Conservation (phyloP, 2,888 invertebrate genomes). For the Magallana nippona region DNA sequence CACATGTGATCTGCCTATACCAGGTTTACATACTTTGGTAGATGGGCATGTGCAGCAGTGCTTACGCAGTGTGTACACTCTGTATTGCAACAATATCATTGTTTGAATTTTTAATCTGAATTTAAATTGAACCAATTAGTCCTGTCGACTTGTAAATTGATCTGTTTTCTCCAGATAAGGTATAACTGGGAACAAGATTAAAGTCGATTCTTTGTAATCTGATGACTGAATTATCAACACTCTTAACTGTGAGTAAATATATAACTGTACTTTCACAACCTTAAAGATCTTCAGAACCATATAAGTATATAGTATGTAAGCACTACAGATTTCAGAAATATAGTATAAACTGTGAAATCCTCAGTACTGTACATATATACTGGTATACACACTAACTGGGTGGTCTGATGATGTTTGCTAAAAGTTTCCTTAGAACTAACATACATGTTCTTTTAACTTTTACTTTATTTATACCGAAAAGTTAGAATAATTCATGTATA, state of each 20-base stretch:
- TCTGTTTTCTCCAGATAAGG: slow-evolving; percentile 14
- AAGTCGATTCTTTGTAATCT: background rate
- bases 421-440: too few species aligned
- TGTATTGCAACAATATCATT: background rate
- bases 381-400: too few species aligned
- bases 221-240: slow-evolving; percentile 10
- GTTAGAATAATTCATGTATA: too few species aligned
- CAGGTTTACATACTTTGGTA: background rate
- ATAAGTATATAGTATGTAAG: too few species aligned
- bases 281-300: background rate
- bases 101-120: slow-evolving; percentile 14
- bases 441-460: too few species aligned
- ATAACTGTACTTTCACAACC: background rate
- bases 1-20: too few species aligned
- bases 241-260: slow-evolving; percentile 24
- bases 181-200: slow-evolving; percentile 22
- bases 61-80: background rate
- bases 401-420: too few species aligned
- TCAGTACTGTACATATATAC: too few species aligned
- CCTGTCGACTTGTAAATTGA: slow-evolving; percentile 1
- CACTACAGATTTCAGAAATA: too few species aligned
- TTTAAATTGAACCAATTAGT: slow-evolving; percentile 23
- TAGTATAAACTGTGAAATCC: too few species aligned
- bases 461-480: too few species aligned
- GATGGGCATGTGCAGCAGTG: slow-evolving; percentile 1